A percentile compares a stretch with the other conserved stretches of the same genome.
Conservation (phyloP, 2,888 invertebrate genomes). For the Panzeria rudis region DNA sequence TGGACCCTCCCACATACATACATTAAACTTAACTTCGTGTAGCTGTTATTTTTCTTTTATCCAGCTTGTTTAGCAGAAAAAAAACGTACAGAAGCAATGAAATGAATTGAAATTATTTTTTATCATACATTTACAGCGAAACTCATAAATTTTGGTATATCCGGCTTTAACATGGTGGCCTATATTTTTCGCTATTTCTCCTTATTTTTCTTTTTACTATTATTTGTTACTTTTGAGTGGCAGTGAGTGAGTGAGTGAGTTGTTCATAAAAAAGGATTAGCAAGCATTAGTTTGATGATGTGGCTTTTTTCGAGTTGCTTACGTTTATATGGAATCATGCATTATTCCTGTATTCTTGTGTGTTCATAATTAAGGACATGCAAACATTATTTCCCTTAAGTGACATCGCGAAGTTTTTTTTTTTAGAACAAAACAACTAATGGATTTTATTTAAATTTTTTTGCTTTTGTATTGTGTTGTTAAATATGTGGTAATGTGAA, state of each 20-base stretch:
- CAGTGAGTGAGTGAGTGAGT: constrained; percentile 29
- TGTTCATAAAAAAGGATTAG: constrained; percentile 68
- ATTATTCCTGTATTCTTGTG: background rate
- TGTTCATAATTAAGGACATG: constrained; percentile 54
- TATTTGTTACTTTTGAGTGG: constrained; percentile 37
- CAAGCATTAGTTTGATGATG: constrained; percentile 57
- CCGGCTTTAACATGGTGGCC: constrained; percentile 52
- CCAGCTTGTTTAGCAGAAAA: background rate
- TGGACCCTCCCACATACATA: background rate
- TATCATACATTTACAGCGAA: constrained; percentile 28
- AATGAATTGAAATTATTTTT: constrained; percentile 10
- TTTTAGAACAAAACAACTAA: constrained; percentile 5
- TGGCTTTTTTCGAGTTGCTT: constrained; percentile 16
- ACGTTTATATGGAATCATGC: constrained; percentile 20
- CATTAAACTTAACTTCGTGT: constrained; percentile 30
- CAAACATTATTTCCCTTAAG: constrained; percentile 65
- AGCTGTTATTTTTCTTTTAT: background rate
- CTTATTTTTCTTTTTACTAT: background rate
- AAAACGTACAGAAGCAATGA: constrained; percentile 3
- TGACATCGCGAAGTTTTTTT: constrained; percentile 54
- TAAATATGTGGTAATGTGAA: background rate
- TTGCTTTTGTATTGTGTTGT: background rate
- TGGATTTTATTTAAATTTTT: constrained; percentile 24
- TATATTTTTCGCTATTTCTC: constrained; percentile 46
- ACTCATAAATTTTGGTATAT: constrained; percentile 67